Conservation (phyloP, 2,888 invertebrate species). For the Meliscaeva auricollis region DNA sequence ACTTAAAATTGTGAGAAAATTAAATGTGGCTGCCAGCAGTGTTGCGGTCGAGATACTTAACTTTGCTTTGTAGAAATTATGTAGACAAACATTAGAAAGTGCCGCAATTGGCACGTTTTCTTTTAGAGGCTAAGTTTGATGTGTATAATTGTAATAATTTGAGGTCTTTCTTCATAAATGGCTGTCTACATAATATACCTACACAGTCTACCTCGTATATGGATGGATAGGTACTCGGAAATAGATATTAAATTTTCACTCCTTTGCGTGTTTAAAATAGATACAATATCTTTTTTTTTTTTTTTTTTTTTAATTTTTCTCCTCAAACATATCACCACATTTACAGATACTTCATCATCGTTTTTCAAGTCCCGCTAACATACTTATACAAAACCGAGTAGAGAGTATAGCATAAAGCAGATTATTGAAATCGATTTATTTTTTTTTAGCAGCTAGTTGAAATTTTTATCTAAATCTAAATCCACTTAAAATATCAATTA, state of each 20-base stretch:
- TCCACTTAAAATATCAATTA: conserved; percentile 76
- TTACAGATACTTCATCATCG: conserved; percentile 73
- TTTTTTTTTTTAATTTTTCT: background rate
- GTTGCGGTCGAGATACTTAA: conserved; percentile 19
- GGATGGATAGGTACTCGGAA: too few relatives aligned
- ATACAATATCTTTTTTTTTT: conserved; percentile 9
- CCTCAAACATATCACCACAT: conserved; percentile 33
- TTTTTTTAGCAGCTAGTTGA: conserved; percentile 26
- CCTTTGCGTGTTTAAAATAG: conserved; percentile 27
- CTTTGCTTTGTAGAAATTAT: background rate
- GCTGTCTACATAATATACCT: too few relatives aligned
- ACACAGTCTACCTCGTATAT: too few relatives aligned
- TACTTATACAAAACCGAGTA: too few relatives aligned
- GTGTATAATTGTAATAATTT: conserved; percentile 35
- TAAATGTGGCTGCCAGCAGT: conserved; percentile 51
- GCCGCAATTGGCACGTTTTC: conserved; percentile 55
- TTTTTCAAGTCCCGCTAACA: conserved; percentile 29
- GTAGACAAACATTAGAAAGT: conserved; percentile 50
- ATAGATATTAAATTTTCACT: too few relatives aligned
- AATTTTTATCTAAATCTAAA: conserved; percentile 69
- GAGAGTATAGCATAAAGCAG: too few relatives aligned
- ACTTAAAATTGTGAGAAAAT: conserved; percentile 73
- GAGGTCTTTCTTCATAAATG: background rate
- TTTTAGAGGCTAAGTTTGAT: background rate
- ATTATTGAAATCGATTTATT: conserved; percentile 55